Evolutionary conservation across 2,888 invertebrate genomes (phyloP), one percentile per base, ranked within the genome.

Genomic region (Ptilodon capucinus): DNA sequence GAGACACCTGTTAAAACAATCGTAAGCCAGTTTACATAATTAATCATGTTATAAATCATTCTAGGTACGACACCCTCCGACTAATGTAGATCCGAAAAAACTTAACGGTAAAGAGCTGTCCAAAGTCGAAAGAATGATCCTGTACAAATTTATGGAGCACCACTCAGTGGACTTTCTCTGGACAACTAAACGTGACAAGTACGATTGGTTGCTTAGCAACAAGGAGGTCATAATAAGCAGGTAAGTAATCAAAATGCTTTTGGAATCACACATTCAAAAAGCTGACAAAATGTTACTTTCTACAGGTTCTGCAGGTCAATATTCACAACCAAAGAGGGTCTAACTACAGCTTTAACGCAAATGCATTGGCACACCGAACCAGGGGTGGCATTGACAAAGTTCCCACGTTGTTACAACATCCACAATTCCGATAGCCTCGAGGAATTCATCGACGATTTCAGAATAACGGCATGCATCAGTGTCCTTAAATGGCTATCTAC

Each of bases 321-420:
- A 43, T 98, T 98, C 76, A 98, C 98, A 0, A 97, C 98, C 0
- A 98, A 98, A 92, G 97, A 97, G 80, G 97, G 97, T 2, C 82
- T 97, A 25, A 96, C 96, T 58, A 90, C 93, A 17, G 94, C 95
- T 50, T 83, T 97, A 32, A 94, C 95, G 42, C 96, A 97, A 76
- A 94, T 96, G 87, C 95, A 97, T 75, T 97, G 97, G 96, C 95
- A 95, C 76, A 95, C 94, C 41, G 96, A 97, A 64, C 94, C 95
- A 7, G 96, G 95, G 7, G 93, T 96, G 23, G 94, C 97, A 0
- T 91, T 95, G 57, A 94, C 96, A 6, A 94, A 95, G 60, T 98
- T 97, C 79, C 98, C 98, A 0, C 93, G 98, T 25, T 97, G 97
- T 77, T 97, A 97, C 84, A 94, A 95, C 82, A 93, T 97, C 59